Percentiles rank a stretch among this genome's conserved stretches.
Conservation (phyloP, 35 echinoderm and acorn worm species). For the Hemicentrotus pulcherrimus region DNA sequence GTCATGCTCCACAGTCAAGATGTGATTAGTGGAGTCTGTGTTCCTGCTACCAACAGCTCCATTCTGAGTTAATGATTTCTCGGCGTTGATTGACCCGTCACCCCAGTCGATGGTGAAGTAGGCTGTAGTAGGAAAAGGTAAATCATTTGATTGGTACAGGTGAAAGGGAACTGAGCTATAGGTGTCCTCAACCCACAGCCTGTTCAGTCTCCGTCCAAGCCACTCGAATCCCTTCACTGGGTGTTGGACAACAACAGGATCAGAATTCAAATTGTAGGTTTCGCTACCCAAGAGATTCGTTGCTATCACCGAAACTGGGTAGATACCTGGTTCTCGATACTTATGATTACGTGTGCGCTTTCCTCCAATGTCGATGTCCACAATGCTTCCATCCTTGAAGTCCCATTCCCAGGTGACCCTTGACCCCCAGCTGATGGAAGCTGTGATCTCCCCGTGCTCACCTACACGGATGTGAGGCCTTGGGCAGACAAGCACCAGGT, state of each 20-base stretch:
- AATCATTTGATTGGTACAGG: constrained; percentile 56
- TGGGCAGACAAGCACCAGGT: constrained; percentile 57
- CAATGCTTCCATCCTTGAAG: constrained; percentile 77
- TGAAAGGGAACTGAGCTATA: constrained; percentile 74
- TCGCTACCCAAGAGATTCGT: constrained; percentile 70
- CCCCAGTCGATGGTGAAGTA: constrained; percentile 73
- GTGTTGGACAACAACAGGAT: constrained; percentile 78
- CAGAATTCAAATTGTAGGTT: constrained; percentile 51
- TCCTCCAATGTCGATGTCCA: constrained; percentile 50
- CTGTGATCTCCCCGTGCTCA: constrained; percentile 51
- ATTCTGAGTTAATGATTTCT: constrained; percentile 48
- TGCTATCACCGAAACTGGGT: constrained; percentile 65
- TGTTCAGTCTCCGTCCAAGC: constrained; percentile 70
- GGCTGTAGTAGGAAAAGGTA: constrained; percentile 81
- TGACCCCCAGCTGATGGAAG: constrained; percentile 81
- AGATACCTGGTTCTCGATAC: constrained; percentile 68
- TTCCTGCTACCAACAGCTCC: constrained; percentile 49
- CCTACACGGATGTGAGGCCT: constrained; percentile 66
- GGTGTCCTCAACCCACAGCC: constrained; percentile 52
- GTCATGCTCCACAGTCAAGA: constrained; percentile 60
- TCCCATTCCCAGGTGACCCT: constrained; percentile 77
- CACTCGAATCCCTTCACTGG: constrained; percentile 72
- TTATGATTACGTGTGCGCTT: constrained; percentile 62
- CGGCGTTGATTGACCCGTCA: constrained; percentile 49
- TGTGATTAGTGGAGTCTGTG: constrained; percentile 66